Evolutionary conservation across 1,140 invertebrate species (phyloP), one percentile per base, ranked within the genome.

Genomic region (Plodia interpunctella): DNA sequence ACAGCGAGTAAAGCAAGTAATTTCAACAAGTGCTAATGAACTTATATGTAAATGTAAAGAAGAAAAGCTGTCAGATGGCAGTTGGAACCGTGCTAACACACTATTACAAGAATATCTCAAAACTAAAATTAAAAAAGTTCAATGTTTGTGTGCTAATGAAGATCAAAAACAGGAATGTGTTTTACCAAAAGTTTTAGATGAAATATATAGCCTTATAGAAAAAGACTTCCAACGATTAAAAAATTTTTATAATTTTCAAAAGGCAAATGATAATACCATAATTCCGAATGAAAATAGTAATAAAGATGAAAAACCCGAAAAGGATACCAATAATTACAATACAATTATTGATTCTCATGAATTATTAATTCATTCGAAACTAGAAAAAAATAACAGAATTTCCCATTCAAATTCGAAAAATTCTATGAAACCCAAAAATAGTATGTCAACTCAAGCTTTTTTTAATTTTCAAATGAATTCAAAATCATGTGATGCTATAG

Each of bases 21-120:
- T 87, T 67, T 76, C 68, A 18, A 70, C 80, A 18, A 77, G 57
- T 54, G 70, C 75, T 10, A 63, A 72, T 58, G 55, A 72, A 51
- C 35, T 75, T 0, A 56, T 60, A 38, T 85, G 81, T 67, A 74
- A 66, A 54, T 84, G 76, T 65, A 52, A 54, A 15, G 44, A 61
- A 49, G 49, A 65, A 21, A 65, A 55, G 13, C n/a, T 55, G 25
- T 51, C 44, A 20, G 64, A 74, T 57, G 73, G 72, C 13, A 80
- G 75, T 59, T 87, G 86, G 82, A 69, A 75, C 21, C 76, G 83
- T 61, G 82, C 78, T 0, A 83, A 81, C 57, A 65, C 65, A 11
- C 67, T 87, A 61, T 63, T 87, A 53, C 70, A 85, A 73, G 83
- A 88, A 67, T 87, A 87, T 68, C 76, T 88, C 55, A 83, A 79